Conservation (phyloP, 2,888 invertebrate species). For the Himalopsyche kuldschensis region DNA sequence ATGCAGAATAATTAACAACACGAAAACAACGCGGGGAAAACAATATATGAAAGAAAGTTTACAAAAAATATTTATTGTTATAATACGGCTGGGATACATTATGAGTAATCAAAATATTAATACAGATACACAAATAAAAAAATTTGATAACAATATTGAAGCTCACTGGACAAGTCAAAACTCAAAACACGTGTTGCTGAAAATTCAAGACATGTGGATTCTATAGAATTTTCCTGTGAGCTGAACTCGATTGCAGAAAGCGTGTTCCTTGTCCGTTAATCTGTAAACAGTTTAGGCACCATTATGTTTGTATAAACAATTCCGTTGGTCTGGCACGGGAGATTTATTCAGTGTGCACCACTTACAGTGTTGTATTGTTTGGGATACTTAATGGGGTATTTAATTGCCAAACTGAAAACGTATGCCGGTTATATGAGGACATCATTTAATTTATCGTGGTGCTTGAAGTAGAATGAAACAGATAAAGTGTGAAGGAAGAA, state of each 20-base stretch:
- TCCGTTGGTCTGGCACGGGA: neutral
- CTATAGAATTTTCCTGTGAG: neutral
- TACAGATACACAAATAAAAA: neutral
- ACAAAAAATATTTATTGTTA: too few species aligned
- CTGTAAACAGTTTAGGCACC: neutral
- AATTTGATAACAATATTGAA: neutral
- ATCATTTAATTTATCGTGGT: too few species aligned
- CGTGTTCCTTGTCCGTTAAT: neutral
- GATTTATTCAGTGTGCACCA: neutral
- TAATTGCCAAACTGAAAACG: neutral
- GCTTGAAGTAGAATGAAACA: too few species aligned
- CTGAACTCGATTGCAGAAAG: neutral
- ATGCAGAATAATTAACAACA: too few species aligned
- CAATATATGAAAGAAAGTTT: too few species aligned
- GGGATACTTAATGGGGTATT: neutral
- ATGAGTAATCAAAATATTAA: too few species aligned
- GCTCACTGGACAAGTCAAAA: neutral
- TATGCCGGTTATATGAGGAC: too few species aligned
- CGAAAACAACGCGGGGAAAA: too few species aligned
- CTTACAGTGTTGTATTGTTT: neutral
- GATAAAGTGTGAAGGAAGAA: too few species aligned
- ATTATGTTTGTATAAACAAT: neutral
- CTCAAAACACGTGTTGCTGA: neutral
- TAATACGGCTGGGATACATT: too few species aligned
- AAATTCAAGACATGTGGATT: neutral